Percentiles rank a stretch among this genome's conserved stretches.
phyloP scores from a whole-genome alignment of 2,797 vertebrate species.

The Pagetopsis macropterus region DNA sequence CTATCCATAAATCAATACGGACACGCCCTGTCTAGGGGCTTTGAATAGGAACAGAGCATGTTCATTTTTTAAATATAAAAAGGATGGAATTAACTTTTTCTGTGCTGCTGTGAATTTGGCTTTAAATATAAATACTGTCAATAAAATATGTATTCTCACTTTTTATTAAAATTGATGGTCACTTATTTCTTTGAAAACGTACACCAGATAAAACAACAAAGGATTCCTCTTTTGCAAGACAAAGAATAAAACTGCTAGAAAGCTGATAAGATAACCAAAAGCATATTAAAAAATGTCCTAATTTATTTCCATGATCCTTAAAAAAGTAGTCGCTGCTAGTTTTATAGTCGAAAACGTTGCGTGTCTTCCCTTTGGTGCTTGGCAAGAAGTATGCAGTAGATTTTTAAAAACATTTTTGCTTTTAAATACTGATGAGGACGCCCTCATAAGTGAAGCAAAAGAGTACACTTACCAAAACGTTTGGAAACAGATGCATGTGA shows the following conservation, averaged over 20 bases:
- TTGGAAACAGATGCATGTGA: not conserved
- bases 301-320: not conserved
- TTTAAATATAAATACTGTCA: not conserved
- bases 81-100: slow-evolving; percentile 48
- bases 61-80: slow-evolving; percentile 61
- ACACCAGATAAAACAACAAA: not conserved
- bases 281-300: not conserved
- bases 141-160: not conserved
- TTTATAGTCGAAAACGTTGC: not conserved
- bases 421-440: not conserved
- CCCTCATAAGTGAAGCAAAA: not conserved
- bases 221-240: not conserved
- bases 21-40: slow-evolving; percentile 75
- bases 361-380: not conserved
- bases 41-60: slow-evolving; percentile 56
- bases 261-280: not conserved
- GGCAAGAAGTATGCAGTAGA: not conserved
- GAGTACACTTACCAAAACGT: not conserved
- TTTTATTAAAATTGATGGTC: not conserved
- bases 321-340: not conserved
- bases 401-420: not conserved
- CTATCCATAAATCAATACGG: slow-evolving; percentile 77
- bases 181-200: not conserved
- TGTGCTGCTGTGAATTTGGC: slow-evolving; percentile 5
- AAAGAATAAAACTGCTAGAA: not conserved